These are phyloP conservation scores for Caiman crocodilus DNA, from an alignment of 2,797 vertebrate species.

Conservation along the genomic window DNA sequence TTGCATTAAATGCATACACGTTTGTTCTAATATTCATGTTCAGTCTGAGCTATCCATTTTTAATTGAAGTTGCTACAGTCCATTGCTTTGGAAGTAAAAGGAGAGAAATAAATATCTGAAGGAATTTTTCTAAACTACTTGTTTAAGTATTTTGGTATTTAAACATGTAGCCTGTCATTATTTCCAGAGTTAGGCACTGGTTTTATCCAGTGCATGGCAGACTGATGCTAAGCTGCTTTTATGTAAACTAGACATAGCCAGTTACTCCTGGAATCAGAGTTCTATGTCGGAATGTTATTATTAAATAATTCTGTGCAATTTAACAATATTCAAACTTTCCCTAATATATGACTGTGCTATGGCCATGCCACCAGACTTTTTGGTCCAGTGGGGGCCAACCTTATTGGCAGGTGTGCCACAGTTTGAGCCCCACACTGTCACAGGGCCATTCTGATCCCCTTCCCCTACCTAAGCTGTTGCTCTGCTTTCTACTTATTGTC, in stretches of 20 bases:
- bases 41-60: slow-evolving; percentile 19
- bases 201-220: slow-evolving; percentile 54
- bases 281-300: not conserved
- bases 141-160: slow-evolving; percentile 30
- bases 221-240: not conserved
- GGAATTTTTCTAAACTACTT: slow-evolving; percentile 55
- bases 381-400: not conserved
- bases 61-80: slow-evolving; percentile 65
- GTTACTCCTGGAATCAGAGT: not conserved
- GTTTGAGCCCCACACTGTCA: too few relatives aligned
- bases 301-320: not conserved
- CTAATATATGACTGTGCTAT: not conserved
- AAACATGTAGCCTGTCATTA: not conserved
- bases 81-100: slow-evolving; percentile 62
- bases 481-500: too few relatives aligned
- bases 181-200: slow-evolving; percentile 15
- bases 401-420: too few relatives aligned
- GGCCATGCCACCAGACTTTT: not conserved
- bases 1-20: slow-evolving; percentile 1
- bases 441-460: too few relatives aligned
- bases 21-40: slow-evolving; percentile 41
- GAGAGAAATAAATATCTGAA: slow-evolving; percentile 48
- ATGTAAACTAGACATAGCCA: not conserved
- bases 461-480: too few relatives aligned
- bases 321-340: not conserved